Evolutionary conservation across 1,140 invertebrate species (phyloP).

Genomic region (Drosophila watanabei): DNA sequence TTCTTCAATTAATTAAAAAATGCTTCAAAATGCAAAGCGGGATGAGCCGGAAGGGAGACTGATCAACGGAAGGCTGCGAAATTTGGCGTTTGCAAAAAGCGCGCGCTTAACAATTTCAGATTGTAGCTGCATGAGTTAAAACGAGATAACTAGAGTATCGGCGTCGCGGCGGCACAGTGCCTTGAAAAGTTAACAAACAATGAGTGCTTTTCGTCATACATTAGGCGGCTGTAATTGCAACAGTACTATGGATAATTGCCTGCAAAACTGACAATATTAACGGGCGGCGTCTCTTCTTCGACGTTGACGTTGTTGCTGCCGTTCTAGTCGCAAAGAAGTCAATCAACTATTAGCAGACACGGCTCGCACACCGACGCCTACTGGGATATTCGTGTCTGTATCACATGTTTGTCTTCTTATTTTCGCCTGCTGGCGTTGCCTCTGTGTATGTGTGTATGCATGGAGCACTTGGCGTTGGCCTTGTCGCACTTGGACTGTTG

Average conservation of each 20-base stretch:
- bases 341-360: constrained; percentile 79
- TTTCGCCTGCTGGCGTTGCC: constrained; percentile 67
- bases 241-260: constrained; percentile 49
- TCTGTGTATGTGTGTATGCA: constrained; percentile 51
- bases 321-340: constrained; percentile 67
- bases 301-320: constrained; percentile 4
- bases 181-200: constrained; percentile 54
- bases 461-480: constrained; percentile 79
- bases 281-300: constrained; percentile 15
- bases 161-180: constrained; percentile 51
- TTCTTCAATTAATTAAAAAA: constrained; percentile 77
- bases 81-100: constrained; percentile 60
- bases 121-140: constrained; percentile 62
- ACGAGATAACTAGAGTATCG: constrained; percentile 70
- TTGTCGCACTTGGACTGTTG: constrained; percentile 79
- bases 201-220: constrained; percentile 26
- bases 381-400: constrained; percentile 73
- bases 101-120: constrained; percentile 57
- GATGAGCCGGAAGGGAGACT: constrained; percentile 9
- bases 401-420: constrained; percentile 85
- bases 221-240: constrained; percentile 48
- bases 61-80: constrained; percentile 14
- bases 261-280: constrained; percentile 61
- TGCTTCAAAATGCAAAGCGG: constrained; percentile 49
- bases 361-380: constrained; percentile 38